A percentile compares a stretch with the other conserved stretches of the same genome.
These are phyloP conservation scores for Teleopsis dalmanni DNA, from an alignment of 1,140 invertebrate genomes.

Conservation along the genomic window DNA sequence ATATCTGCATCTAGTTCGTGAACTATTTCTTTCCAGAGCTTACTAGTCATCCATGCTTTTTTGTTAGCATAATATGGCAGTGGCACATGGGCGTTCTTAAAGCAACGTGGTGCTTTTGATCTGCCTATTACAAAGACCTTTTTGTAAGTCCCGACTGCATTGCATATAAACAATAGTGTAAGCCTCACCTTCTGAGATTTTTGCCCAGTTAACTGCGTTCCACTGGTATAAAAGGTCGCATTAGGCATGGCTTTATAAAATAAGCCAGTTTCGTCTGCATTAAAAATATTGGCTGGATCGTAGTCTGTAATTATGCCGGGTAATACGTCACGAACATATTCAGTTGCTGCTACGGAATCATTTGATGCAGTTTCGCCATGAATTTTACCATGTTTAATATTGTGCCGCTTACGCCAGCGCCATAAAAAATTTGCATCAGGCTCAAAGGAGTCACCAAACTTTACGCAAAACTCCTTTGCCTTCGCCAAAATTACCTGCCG, in stretches of 20 bases:
- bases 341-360: background rate
- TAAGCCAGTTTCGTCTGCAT: slow-evolving; percentile 1
- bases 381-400: background rate
- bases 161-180: slow-evolving; percentile 7
- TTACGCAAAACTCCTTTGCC: slow-evolving; percentile 6
- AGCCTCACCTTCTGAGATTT: slow-evolving; percentile 3
- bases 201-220: background rate
- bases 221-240: background rate
- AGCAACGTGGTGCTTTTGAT: slow-evolving; percentile 7
- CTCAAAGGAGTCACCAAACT: slow-evolving; percentile 1
- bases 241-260: slow-evolving; percentile 6
- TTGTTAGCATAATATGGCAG: slow-evolving; percentile 6
- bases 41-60: slow-evolving; percentile 5
- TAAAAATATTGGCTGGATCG: background rate
- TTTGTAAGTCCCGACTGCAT: slow-evolving; percentile 9
- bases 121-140: slow-evolving; percentile 7
- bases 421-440: background rate
- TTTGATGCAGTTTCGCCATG: background rate
- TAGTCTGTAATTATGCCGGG: background rate
- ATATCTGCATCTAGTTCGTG: background rate
- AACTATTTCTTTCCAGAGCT: slow-evolving; percentile 1
- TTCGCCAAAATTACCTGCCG: too few relatives aligned
- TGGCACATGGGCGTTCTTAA: slow-evolving; percentile 1
- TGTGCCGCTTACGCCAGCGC: slow-evolving; percentile 1
- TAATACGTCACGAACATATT: background rate